phyloP scores from a whole-genome alignment of 2,888 invertebrate species.

The Uropetala carovei region DNA sequence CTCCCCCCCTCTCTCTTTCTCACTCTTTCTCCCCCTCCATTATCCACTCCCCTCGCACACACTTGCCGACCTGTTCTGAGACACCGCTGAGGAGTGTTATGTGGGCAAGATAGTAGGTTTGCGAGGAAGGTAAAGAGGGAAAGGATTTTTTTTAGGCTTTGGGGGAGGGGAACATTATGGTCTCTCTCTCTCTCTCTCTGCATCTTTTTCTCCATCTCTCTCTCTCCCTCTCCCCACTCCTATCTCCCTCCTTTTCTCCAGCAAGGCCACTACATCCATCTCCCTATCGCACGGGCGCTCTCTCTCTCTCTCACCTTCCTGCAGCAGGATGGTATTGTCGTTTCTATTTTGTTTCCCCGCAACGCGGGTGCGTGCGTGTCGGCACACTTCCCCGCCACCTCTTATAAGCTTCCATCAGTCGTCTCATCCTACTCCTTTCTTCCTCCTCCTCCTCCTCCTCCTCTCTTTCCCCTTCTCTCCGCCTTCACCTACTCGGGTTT shows the following conservation, averaged over 20 bases:
- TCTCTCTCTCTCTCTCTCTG: not conserved
- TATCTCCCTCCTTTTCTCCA: not conserved
- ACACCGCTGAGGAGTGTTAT: not conserved
- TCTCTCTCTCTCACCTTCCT: not conserved
- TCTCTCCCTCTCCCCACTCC: not conserved
- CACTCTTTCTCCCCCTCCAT: not conserved
- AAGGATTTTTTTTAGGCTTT: not conserved
- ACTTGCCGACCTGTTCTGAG: not conserved
- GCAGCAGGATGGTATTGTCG: not conserved
- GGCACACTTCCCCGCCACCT: slow-evolving; percentile 22
- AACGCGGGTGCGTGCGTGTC: slow-evolving; percentile 2
- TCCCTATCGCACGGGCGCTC: not conserved
- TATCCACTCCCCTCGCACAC: not conserved
- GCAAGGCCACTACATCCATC: not conserved
- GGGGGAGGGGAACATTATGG: not conserved
- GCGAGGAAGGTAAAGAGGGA: not conserved
- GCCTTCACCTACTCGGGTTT: not conserved
- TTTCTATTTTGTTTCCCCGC: not conserved
- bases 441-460: not conserved
- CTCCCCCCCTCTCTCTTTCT: not conserved
- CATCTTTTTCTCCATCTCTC: not conserved
- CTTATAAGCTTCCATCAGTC: not conserved
- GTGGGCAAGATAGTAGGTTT: not conserved
- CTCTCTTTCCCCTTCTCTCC: not conserved
- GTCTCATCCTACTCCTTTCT: not conserved